Base-by-base conservation (phyloP, 2,888 invertebrate genomes). In the Chrysina gloriosa region DNA sequence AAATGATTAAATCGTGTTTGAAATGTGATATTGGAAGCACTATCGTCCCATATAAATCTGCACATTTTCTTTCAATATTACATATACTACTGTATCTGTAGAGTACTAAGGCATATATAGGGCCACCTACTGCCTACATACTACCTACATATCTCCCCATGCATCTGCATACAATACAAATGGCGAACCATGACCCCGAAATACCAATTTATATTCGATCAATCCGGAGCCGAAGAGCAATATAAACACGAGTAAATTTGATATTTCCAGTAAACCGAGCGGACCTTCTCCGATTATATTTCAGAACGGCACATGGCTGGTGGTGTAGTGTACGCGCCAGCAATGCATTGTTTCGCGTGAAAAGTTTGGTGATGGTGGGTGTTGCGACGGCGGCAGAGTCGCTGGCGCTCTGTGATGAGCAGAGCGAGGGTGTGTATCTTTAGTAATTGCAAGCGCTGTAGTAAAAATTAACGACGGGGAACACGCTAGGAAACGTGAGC, bases 401-500 rank as follows among this genome's bases (percentile, higher is more conserved):
- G 56, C 39, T 39, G 39, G 11, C 23, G 39, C 36, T 3, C n/a
- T 23, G 25, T 56, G 39, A 56, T 56, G 56, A 11, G 39, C 39
- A 39, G 23, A 27, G 48, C 48, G 5, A 25, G 23, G 23, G 25
- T 50, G 23, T 39, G 25, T 31, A 56, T 39, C 48, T 50, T 50
- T 50, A 27, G 80, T 82, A 82, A 82, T 81, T 82, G 80, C 81
- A 71, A 71, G 76, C 75, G 79, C 39, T 56, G 39, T 77, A 79
- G 79, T 82, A 82, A 82, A 82, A 82, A 82, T 81, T 82, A 82
- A 82, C 80, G 82, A 82, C 81, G 79, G 82, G 82, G 82, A 82
- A 81, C 80, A 80, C 77, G 79, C 23, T 78, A 79, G 76, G 79
- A 78, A 81, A 80, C 80, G 80, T 80, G 80, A 77, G 79, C 80